Evolutionary conservation across 2,888 invertebrate genomes (phyloP).

Genomic region (Papilio protenor): DNA sequence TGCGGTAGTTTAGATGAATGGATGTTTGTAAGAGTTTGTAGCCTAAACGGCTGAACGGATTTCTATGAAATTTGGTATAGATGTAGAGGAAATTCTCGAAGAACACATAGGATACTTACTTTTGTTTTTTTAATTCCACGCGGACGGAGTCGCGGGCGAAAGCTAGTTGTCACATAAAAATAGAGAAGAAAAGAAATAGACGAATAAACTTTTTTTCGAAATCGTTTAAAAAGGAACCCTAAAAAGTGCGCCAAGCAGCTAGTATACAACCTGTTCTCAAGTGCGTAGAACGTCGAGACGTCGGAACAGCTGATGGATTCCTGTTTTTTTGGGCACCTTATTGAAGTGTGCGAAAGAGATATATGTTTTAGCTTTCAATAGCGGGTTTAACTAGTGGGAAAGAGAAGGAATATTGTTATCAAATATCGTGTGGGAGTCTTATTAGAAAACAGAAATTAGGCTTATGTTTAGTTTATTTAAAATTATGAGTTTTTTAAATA

Average conservation of each 20-base stretch:
- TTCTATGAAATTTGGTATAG: too few relatives aligned
- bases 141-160: too few relatives aligned
- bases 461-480: background rate
- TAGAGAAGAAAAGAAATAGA: too few relatives aligned
- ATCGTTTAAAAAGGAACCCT: background rate
- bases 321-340: slow-evolving; percentile 34
- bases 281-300: slow-evolving; percentile 46
- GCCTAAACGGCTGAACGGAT: too few relatives aligned
- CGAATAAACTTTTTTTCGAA: too few relatives aligned
- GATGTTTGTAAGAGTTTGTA: too few relatives aligned
- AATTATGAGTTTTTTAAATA: background rate
- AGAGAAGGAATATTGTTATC: background rate
- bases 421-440: slow-evolving; percentile 29
- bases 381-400: background rate
- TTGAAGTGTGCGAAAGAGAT: slow-evolving; percentile 35
- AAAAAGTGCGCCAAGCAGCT: slow-evolving; percentile 41
- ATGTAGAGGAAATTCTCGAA: too few relatives aligned
- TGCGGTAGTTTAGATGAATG: too few relatives aligned
- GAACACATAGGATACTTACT: too few relatives aligned
- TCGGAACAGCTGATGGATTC: slow-evolving; percentile 49
- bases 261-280: slow-evolving; percentile 49
- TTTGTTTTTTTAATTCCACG: too few relatives aligned
- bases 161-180: too few relatives aligned
- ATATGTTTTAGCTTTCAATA: background rate
- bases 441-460: background rate